These are phyloP conservation scores for Sebastes taczanowskii DNA, from an alignment of 2,797 vertebrate species.

Conservation along the genomic window DNA sequence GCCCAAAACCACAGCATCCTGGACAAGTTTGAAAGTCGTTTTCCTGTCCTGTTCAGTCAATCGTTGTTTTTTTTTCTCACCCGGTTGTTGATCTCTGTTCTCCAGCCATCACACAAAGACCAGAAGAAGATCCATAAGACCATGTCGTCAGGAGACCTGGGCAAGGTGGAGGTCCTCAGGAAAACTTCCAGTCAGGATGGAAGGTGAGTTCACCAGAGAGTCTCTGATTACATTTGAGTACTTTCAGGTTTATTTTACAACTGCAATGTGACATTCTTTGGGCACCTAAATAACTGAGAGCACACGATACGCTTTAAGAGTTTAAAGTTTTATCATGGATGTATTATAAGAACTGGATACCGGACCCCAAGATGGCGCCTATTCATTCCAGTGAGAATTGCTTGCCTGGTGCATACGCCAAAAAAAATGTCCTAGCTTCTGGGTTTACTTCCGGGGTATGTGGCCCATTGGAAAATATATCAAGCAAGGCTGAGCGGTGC, in stretches of 20 bases:
- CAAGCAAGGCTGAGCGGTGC: no score
- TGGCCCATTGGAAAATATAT: no score
- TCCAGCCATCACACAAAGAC: slow-evolving; percentile 79
- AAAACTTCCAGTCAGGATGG: slow-evolving; percentile 86
- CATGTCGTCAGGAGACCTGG: slow-evolving; percentile 95
- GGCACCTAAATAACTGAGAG: background rate
- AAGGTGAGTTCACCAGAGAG: slow-evolving; percentile 79
- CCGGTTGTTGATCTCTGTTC: background rate
- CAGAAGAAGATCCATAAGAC: slow-evolving; percentile 93
- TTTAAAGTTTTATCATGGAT: background rate
- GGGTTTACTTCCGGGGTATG: no score
- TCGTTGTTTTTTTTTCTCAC: background rate
- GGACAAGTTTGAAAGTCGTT: background rate
- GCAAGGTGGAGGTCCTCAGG: slow-evolving; percentile 84
- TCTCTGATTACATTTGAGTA: background rate
- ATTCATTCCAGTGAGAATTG: no score
- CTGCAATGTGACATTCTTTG: background rate
- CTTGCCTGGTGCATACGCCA: no score
- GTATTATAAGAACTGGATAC: no score
- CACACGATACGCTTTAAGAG: background rate
- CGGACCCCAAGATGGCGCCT: no score
- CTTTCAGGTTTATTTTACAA: background rate
- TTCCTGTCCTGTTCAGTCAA: background rate
- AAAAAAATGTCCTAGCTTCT: no score
- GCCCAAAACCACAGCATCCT: background rate